Evolutionary conservation across 2,113 vertebrate genomes (phyloP), one percentile per base, ranked within the genome.

Genomic region (Sorex fumeus): DNA sequence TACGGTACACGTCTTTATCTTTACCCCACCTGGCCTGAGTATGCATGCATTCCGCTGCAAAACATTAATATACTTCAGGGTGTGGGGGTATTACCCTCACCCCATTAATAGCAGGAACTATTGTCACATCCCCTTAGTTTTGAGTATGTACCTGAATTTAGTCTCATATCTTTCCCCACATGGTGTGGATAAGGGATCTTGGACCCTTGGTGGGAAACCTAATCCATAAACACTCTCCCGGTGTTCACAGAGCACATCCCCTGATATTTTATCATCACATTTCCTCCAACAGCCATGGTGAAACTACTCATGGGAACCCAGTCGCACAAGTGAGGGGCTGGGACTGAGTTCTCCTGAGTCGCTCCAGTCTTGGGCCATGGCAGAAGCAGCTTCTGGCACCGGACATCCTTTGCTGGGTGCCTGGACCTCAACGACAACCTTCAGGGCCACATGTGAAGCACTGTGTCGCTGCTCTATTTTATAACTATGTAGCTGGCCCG

Each of bases 141-240:
- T 1, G 0, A 12, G 77, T 18, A 43, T 0, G 4, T 3, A 7
- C 28, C 71, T 10, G 19, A 50, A 9, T 66, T 69, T n/a, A 0
- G 9, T 47, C 18, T 28, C 0, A 0, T 27, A 53, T n/a, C 50
- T 40, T 67, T 34, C 79, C 57, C 71, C 27, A 4, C 13, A 8
- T 25, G 4, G 6, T 76, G 69, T 53, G n/a, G 53, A 47, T 30
- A 19, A 36, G 34, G 66, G 32, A n/a, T n/a, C 18, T 60, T 0
- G 45, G 71, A 16, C 25, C 71, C 32, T 9, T 0, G 32, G 19
- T 6, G 11, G 30, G 16, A 82, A 87, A 34, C 36, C 91, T 60
- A 28, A 36, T 2, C 15, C 3, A 53, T 53, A 10, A 43, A 72
- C 23, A 53, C 32, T 45, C 67, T 43, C 84, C 43, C 36, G 30